phyloP scores from a whole-genome alignment of 2,797 vertebrate genomes.

The Tarsius wallacei region DNA sequence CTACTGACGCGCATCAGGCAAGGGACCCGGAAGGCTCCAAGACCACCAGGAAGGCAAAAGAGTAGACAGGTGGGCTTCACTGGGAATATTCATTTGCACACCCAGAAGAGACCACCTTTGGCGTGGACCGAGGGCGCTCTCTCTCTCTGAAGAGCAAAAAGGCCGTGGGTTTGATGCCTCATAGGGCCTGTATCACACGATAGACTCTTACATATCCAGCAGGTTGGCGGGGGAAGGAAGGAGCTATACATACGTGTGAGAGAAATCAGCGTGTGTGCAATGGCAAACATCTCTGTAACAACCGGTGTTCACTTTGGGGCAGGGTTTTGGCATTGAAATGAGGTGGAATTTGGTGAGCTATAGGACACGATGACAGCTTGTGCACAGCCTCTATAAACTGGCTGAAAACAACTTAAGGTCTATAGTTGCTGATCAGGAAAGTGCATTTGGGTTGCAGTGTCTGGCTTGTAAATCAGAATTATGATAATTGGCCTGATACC shows the following conservation, averaged over 20 bases:
- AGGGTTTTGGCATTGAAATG: not conserved
- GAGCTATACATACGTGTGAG: not conserved
- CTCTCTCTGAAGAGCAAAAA: not conserved
- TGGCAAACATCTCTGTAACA: not conserved
- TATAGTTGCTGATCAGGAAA: not conserved
- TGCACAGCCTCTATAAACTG: not conserved
- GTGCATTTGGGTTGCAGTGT: not conserved
- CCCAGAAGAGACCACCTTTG: not conserved
- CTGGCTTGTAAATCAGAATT: not conserved
- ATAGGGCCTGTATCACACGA: not conserved
- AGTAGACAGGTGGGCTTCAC: not conserved
- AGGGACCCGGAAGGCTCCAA: not conserved
- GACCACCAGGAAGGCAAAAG: not conserved
- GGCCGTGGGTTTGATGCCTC: not conserved
- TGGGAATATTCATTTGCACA: not conserved
- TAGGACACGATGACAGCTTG: not conserved
- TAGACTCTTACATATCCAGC: not conserved
- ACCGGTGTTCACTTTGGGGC: not conserved
- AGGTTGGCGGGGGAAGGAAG: not conserved
- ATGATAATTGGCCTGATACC: not conserved
- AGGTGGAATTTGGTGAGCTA: not conserved
- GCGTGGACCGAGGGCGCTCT: not conserved
- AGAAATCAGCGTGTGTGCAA: not conserved
- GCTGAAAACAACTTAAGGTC: not conserved
- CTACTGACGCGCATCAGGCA: too few relatives aligned